Evolutionary conservation across 2,113 vertebrate genomes (phyloP).

Genomic region (Calidris pugnax): DNA sequence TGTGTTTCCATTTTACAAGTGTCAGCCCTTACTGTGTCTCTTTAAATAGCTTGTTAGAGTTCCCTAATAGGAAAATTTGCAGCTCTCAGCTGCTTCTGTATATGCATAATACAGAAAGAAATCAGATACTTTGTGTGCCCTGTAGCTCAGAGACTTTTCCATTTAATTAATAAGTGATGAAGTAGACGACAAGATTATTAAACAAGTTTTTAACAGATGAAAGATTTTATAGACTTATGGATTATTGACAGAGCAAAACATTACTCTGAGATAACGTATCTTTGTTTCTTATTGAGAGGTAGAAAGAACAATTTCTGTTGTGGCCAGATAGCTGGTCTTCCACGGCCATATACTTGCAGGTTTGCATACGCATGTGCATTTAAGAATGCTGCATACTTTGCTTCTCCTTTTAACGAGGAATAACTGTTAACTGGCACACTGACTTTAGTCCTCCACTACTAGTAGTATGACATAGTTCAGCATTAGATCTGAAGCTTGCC

Average conservation of each 20-base stretch:
- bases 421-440: not conserved
- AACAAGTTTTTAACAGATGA: constrained; percentile 5
- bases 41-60: not conserved
- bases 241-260: not conserved
- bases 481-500: not conserved
- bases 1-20: not conserved
- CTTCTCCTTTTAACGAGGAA: not conserved
- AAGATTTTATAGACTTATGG: not conserved
- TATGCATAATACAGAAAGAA: constrained; percentile 16
- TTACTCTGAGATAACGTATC: not conserved
- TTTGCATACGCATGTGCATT: not conserved
- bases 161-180: constrained; percentile 31
- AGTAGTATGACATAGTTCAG: not conserved
- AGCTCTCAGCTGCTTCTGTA: not conserved
- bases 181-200: constrained; percentile 42
- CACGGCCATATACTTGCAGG: not conserved
- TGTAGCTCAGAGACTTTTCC: not conserved
- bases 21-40: not conserved
- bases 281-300: not conserved
- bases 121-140: not conserved
- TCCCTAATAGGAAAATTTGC: not conserved
- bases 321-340: not conserved
- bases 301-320: not conserved
- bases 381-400: not conserved
- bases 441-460: not conserved